A percentile compares a stretch with the other conserved stretches of the same genome.
Conservation (phyloP, 2,113 vertebrate species). For the Eonycteris spelaea region DNA sequence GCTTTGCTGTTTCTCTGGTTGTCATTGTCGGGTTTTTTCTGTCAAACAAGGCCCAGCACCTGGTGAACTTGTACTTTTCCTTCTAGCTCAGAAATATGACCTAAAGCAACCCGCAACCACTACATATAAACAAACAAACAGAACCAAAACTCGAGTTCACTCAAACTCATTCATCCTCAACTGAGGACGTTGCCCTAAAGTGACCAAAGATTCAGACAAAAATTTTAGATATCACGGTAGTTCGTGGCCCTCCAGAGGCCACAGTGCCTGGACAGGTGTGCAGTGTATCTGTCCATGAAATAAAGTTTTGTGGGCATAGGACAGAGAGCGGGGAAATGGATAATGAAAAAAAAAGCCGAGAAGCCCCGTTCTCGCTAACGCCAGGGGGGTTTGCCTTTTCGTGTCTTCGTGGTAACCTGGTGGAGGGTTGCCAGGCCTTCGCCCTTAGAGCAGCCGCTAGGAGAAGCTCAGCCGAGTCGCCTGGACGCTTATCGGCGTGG, state of each 20-base stretch:
- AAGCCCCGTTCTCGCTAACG: too few relatives aligned
- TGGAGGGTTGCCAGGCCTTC: neutral
- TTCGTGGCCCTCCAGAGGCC: neutral
- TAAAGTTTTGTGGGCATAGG: neutral
- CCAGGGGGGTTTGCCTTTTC: neutral
- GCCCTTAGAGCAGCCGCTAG: neutral
- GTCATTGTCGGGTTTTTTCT: neutral
- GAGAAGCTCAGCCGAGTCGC: neutral
- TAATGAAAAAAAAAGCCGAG: neutral
- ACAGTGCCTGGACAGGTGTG: fast-evolving
- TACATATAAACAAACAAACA: neutral
- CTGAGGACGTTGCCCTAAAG: neutral
- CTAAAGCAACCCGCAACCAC: neutral
- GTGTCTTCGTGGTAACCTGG: neutral
- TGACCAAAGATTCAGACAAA: neutral
- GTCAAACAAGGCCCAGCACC: neutral
- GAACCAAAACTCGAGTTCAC: neutral
- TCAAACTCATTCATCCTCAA: neutral
- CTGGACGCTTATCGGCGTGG: fast-evolving
- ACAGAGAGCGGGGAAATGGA: fast-evolving
- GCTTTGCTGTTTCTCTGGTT: neutral
- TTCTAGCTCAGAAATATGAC: neutral
- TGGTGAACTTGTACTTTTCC: neutral
- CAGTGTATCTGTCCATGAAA: neutral
- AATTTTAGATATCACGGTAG: neutral